Evolutionary conservation across 2,113 vertebrate species (phyloP).

Genomic region (Syngnathus scovelli): DNA sequence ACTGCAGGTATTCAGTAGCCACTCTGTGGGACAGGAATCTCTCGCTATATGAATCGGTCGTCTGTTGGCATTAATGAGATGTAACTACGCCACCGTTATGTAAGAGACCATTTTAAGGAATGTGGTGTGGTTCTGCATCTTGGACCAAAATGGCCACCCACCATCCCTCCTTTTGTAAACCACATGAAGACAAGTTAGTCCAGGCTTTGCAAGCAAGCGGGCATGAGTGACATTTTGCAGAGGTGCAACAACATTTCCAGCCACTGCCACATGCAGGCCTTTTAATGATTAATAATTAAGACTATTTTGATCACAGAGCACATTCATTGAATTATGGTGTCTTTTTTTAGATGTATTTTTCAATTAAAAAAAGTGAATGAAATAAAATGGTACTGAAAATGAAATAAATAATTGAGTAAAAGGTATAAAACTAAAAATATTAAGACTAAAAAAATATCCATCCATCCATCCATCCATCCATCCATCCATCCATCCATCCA

Average conservation of each 20-base stretch:
- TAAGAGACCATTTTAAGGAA: slow-evolving; percentile 62
- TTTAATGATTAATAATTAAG: background rate
- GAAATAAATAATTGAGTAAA: background rate
- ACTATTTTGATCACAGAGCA: background rate
- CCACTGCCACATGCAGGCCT: background rate
- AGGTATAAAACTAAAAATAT: no score
- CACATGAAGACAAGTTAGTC: slow-evolving; percentile 57
- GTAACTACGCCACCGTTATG: slow-evolving; percentile 69
- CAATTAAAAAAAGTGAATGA: background rate
- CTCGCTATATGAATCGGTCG: slow-evolving; percentile 57
- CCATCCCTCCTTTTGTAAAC: slow-evolving; percentile 57
- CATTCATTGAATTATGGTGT: background rate
- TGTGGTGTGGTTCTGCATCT: slow-evolving; percentile 51
- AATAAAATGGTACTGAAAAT: background rate
- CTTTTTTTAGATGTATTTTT: background rate
- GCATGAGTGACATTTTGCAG: slow-evolving; percentile 29
- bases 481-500: no score
- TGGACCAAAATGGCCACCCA: slow-evolving; percentile 60
- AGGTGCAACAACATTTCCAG: background rate
- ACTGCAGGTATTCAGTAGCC: slow-evolving; percentile 59
- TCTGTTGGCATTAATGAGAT: slow-evolving; percentile 67
- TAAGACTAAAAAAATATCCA: no score
- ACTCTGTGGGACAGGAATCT: slow-evolving; percentile 52
- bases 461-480: no score
- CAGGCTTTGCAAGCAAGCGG: slow-evolving; percentile 30